A percentile compares a stretch with the other conserved stretches of the same genome.
phyloP scores from a whole-genome alignment of 2,797 vertebrate genomes.

The Hozukius guyotensis region DNA sequence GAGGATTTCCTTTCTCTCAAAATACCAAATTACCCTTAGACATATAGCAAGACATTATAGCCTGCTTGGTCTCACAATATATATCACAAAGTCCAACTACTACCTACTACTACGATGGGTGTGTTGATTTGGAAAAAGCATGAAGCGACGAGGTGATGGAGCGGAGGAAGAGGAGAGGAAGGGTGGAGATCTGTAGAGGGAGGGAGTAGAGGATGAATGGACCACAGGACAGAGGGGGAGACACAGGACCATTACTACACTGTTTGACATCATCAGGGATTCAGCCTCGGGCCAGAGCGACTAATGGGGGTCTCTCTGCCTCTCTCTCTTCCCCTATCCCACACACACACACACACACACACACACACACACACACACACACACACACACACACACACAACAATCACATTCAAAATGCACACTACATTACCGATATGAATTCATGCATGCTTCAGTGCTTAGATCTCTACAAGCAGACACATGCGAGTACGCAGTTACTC shows the following conservation, averaged over 20 bases:
- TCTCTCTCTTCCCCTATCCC: slow-evolving; percentile 13
- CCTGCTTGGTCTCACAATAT: background rate
- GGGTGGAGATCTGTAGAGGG: slow-evolving; percentile 36
- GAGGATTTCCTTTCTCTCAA: background rate
- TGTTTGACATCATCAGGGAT: slow-evolving; percentile 72
- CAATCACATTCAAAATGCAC: slow-evolving; percentile 54
- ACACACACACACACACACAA: slow-evolving; percentile 8
- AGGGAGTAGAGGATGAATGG: slow-evolving; percentile 21
- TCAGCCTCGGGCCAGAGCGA: slow-evolving; percentile 58
- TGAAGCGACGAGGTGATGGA: slow-evolving; percentile 39
- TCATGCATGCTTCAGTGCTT: slow-evolving; percentile 54
- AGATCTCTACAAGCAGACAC: slow-evolving; percentile 54
- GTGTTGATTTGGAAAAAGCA: slow-evolving; percentile 40
- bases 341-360: background rate
- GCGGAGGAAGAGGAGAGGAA: slow-evolving; percentile 13
- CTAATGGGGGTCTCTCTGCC: slow-evolving; percentile 65
- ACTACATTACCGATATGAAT: slow-evolving; percentile 60
- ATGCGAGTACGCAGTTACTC: slow-evolving; percentile 35
- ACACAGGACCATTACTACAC: slow-evolving; percentile 53
- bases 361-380: slow-evolving; percentile 4
- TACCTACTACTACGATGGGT: slow-evolving; percentile 5
- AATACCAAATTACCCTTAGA: background rate
- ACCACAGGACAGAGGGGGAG: slow-evolving; percentile 32
- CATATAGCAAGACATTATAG: background rate
- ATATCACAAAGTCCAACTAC: background rate